These are phyloP conservation scores for Thalassoma bifasciatum DNA, from an alignment of 2,113 vertebrate genomes.

Conservation along the genomic window DNA sequence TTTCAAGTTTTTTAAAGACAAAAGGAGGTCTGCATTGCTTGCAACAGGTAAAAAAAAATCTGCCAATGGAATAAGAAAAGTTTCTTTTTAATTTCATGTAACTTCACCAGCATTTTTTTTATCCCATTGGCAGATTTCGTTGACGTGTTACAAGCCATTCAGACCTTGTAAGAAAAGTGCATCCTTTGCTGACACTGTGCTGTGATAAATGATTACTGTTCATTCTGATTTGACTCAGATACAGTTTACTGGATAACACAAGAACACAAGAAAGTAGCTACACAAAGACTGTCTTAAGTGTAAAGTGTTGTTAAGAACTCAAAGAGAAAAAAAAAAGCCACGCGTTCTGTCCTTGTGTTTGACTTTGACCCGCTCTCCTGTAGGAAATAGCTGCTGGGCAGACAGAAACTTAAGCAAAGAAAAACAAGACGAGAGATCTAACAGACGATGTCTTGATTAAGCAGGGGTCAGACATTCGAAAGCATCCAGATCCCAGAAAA, in stretches of 20 bases:
- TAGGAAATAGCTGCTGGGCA: constrained; percentile 27
- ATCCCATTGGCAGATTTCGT: no score
- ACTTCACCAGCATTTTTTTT: no score
- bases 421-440: constrained; percentile 17
- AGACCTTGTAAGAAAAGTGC: no score
- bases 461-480: constrained; percentile 40
- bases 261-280: constrained; percentile 9
- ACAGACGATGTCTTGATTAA: constrained; percentile 58
- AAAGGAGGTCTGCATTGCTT: no score
- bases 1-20: no score
- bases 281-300: constrained; percentile 25
- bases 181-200: no score
- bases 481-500: constrained; percentile 32
- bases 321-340: constrained; percentile 12
- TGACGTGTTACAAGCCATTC: no score
- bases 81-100: no score
- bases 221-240: constrained; percentile 11
- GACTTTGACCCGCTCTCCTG: constrained; percentile 16
- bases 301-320: constrained; percentile 34
- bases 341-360: neutral
- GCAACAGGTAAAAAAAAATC: no score
- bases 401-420: neutral
- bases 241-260: neutral
- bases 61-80: no score
- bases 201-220: neutral